Conservation (phyloP, 2,888 invertebrate genomes). For the Drosophila quasianomalipes region DNA sequence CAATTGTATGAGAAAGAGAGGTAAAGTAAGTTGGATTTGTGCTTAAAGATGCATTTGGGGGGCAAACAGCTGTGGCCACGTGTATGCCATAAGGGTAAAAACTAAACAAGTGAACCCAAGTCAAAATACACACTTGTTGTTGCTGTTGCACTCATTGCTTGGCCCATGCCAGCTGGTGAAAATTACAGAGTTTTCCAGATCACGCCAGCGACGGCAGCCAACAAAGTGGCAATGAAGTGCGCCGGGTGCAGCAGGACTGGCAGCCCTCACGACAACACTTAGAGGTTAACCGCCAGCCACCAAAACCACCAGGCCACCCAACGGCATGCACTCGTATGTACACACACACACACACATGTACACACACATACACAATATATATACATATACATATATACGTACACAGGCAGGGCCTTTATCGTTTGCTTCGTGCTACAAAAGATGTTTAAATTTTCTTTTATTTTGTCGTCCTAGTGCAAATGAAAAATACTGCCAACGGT, state of each 20-base stretch:
- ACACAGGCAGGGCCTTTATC: constrained; percentile 28
- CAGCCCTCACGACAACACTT: constrained; percentile 66
- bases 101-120: constrained; percentile 28
- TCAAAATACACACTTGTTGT: constrained; percentile 18
- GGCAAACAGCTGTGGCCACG: constrained; percentile 33
- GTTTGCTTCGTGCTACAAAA: constrained; percentile 55
- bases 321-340: constrained; percentile 8
- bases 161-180: constrained; percentile 49
- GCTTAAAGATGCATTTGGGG: constrained; percentile 46
- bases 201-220: constrained; percentile 43
- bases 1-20: constrained; percentile 34
- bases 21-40: constrained; percentile 19
- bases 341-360: constrained; percentile 14
- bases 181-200: constrained; percentile 65
- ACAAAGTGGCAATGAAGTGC: constrained; percentile 59
- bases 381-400: constrained; percentile 11
- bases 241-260: constrained; percentile 19
- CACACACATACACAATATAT: constrained; percentile 16
- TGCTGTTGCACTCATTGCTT: constrained; percentile 20
- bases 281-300: constrained; percentile 71
- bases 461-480: constrained; percentile 23
- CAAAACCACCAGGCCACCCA: constrained; percentile 41
- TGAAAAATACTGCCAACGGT: constrained; percentile 27
- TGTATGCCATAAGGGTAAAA: constrained; percentile 19
- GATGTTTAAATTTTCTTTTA: constrained; percentile 28